These are phyloP conservation scores for Colletes collaris DNA, from an alignment of 2,888 invertebrate genomes.

Conservation along the genomic window DNA sequence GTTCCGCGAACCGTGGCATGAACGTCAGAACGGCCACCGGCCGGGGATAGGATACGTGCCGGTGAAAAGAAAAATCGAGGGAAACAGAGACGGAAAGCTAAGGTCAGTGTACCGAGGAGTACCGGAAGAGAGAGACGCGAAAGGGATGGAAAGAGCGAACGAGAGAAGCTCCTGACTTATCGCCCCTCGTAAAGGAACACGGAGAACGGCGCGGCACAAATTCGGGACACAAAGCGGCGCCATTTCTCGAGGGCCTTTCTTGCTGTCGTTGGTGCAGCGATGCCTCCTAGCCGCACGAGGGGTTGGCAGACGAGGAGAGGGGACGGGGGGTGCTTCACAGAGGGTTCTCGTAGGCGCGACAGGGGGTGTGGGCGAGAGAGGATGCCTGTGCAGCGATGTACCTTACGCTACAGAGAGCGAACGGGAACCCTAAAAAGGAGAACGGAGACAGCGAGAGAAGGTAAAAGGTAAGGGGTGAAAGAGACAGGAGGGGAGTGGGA, in stretches of 20 bases:
- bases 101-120: constrained; percentile 55
- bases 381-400: constrained; percentile 45
- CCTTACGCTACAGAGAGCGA: constrained; percentile 45
- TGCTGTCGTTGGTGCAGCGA: constrained; percentile 55
- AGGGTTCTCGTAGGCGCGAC: constrained; percentile 60
- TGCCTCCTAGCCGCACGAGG: constrained; percentile 49
- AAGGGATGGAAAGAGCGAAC: constrained; percentile 41
- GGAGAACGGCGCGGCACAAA: constrained; percentile 73
- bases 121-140: constrained; percentile 17
- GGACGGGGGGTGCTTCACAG: constrained; percentile 38
- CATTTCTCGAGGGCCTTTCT: constrained; percentile 72
- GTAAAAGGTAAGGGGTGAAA: constrained; percentile 34
- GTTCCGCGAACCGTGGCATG: neutral
- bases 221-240: constrained; percentile 75
- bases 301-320: neutral
- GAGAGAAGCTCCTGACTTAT: constrained; percentile 70
- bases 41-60: neutral
- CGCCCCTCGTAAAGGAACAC: constrained; percentile 72
- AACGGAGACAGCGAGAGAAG: constrained; percentile 20
- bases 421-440: constrained; percentile 25
- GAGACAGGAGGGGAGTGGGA: constrained; percentile 20
- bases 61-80: neutral
- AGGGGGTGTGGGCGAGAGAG: constrained; percentile 27
- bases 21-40: neutral
- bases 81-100: constrained; percentile 37